phyloP scores from a whole-genome alignment of 2,888 invertebrate genomes.

The Gymnocheta viridis region DNA sequence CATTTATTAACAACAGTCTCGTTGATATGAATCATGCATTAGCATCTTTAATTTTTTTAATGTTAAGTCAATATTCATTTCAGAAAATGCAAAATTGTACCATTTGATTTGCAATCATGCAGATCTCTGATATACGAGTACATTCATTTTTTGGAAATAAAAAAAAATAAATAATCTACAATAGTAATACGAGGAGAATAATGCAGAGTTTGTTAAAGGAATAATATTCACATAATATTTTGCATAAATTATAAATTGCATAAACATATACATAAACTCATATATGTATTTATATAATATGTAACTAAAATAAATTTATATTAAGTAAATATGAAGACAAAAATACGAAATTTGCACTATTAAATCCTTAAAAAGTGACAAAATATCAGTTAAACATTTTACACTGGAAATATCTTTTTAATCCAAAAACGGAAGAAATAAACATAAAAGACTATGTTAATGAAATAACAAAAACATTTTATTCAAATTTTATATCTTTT shows the following conservation, averaged over 20 bases:
- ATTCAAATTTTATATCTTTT: constrained; percentile 26
- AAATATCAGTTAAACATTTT: neutral
- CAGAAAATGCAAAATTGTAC: no score
- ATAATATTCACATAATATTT: neutral
- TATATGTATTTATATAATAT: no score
- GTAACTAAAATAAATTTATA: no score
- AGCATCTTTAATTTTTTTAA: no score
- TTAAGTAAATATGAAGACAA: constrained; percentile 4
- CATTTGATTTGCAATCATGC: no score
- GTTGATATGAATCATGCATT: no score
- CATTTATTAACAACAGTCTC: no score
- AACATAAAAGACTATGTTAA: constrained; percentile 17
- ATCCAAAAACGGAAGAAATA: neutral
- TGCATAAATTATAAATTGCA: no score
- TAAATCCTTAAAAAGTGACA: constrained; percentile 12
- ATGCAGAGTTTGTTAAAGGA: neutral
- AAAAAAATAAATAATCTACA: neutral
- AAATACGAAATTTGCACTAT: constrained; percentile 25
- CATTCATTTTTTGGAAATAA: no score
- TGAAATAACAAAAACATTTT: constrained; percentile 14
- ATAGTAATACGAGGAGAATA: neutral
- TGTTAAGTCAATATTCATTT: no score
- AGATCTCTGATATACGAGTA: no score
- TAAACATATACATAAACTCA: no score
- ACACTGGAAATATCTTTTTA: neutral